A percentile compares a stretch with the other conserved stretches of the same genome.
Conservation (phyloP, 1,140 invertebrate genomes). For the Latrodectus geometricus region DNA sequence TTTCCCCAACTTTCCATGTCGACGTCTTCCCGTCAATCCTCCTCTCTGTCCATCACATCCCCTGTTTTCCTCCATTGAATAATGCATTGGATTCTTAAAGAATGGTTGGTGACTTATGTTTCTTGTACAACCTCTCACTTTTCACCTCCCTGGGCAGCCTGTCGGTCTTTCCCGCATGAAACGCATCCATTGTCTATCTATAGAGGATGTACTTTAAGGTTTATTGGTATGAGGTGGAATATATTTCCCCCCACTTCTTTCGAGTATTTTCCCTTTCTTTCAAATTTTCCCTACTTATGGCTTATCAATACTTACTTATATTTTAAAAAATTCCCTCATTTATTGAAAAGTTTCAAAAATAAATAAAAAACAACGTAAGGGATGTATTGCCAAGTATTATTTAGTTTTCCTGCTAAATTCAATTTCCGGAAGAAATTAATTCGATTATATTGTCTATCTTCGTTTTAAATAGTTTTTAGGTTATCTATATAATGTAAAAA, state of each 20-base stretch:
- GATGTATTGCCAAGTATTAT: too few species aligned
- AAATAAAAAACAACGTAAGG: too few species aligned
- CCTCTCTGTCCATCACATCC: background rate
- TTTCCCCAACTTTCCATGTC: constrained; percentile 25
- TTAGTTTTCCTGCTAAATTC: too few species aligned
- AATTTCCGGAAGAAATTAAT: too few species aligned
- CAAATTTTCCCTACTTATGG: background rate
- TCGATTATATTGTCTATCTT: too few species aligned
- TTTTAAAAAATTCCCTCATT: too few species aligned
- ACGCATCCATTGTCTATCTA: constrained; percentile 21
- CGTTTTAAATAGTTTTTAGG: too few species aligned
- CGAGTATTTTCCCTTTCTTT: background rate
- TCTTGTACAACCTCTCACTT: constrained; percentile 39
- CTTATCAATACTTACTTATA: too few species aligned
- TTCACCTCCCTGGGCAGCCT: constrained; percentile 35
- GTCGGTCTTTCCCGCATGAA: constrained; percentile 6
- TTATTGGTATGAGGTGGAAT: constrained; percentile 5
- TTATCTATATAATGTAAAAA: too few species aligned
- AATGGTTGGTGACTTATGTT: constrained; percentile 46
- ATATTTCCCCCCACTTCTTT: constrained; percentile 5
- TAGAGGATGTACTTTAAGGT: background rate
- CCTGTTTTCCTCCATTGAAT: constrained; percentile 30
- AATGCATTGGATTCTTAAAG: constrained; percentile 36
- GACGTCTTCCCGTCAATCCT: constrained; percentile 29
- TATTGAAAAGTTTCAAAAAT: too few species aligned